A percentile compares a stretch with the other conserved stretches of the same genome.
These are phyloP conservation scores for Hypolimnas misippus DNA, from an alignment of 2,888 invertebrate genomes.

Conservation along the genomic window DNA sequence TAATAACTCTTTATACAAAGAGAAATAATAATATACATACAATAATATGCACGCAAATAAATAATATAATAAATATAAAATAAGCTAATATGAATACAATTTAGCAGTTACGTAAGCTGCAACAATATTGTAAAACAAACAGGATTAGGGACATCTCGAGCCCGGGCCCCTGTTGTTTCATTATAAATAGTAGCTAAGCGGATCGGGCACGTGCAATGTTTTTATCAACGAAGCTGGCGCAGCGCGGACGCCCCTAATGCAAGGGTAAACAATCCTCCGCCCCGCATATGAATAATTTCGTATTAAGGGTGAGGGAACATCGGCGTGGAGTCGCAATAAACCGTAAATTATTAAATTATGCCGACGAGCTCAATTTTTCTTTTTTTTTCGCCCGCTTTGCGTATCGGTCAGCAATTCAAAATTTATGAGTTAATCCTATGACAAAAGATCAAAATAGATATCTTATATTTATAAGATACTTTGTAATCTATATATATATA, in stretches of 20 bases:
- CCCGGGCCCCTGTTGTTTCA: constrained; percentile 57
- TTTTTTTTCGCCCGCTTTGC: constrained; percentile 30
- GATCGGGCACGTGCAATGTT: constrained; percentile 78
- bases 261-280: constrained; percentile 68
- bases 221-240: constrained; percentile 66
- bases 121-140: constrained; percentile 53
- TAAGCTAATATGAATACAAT: constrained; percentile 19
- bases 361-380: constrained; percentile 45
- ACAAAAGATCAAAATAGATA: background rate
- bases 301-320: constrained; percentile 58
- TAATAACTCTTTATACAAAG: no score
- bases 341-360: constrained; percentile 80
- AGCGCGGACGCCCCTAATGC: constrained; percentile 57
- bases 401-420: background rate
- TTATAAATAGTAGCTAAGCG: constrained; percentile 75
- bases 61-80: background rate
- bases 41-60: no score
- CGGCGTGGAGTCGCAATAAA: constrained; percentile 71
- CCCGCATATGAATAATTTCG: constrained; percentile 78
- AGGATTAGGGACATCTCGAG: constrained; percentile 55
- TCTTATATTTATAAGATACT: background rate
- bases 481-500: no score
- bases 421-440: constrained; percentile 3
- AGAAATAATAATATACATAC: no score
- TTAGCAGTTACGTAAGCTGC: constrained; percentile 19